Conservation (phyloP, 2,113 vertebrate genomes). For the Physeter macrocephalus region DNA sequence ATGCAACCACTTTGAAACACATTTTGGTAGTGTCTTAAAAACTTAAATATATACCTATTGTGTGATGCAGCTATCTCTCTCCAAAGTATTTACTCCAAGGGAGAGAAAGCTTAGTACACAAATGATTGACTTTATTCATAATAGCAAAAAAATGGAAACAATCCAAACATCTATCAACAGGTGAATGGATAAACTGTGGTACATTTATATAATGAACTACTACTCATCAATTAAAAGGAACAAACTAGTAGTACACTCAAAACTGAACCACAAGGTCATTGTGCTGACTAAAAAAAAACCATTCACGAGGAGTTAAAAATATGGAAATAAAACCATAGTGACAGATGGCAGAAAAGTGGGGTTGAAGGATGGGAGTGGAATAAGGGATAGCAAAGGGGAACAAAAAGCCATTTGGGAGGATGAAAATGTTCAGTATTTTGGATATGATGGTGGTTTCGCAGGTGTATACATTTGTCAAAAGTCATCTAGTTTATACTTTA, state of each 20-base stretch:
- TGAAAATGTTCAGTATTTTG: not conserved
- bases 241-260: not conserved
- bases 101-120: not conserved
- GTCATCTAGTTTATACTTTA: not conserved
- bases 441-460: not conserved
- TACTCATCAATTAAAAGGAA: not conserved
- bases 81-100: not conserved
- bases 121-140: not conserved
- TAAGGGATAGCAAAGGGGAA: accelerated
- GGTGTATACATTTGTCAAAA: not conserved
- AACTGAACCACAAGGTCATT: not conserved
- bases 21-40: not conserved
- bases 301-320: not conserved
- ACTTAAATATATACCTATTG: not conserved
- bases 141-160: not conserved
- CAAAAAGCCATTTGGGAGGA: not conserved
- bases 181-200: not conserved
- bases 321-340: not conserved
- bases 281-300: not conserved
- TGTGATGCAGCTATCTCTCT: not conserved
- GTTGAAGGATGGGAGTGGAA: accelerated
- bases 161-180: not conserved
- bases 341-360: not conserved
- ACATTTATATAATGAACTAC: not conserved
- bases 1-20: not conserved